phyloP scores from a whole-genome alignment of 2,797 vertebrate species.

The Protosalanx chinensis region DNA sequence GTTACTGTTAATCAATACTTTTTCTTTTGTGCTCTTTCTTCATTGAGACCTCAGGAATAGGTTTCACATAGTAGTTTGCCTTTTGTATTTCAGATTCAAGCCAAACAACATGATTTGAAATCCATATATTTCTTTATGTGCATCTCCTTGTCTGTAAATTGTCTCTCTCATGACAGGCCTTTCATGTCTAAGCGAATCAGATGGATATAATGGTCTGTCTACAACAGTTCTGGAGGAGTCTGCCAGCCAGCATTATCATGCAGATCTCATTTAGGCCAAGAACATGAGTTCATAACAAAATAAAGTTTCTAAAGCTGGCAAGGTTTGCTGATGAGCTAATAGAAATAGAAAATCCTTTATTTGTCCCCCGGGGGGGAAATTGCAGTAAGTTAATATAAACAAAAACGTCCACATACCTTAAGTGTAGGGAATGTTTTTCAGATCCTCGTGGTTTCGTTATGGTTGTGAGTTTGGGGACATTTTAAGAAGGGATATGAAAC shows the following conservation, averaged over 20 bases:
- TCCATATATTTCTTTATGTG: constrained; percentile 54
- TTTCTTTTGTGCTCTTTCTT: no score
- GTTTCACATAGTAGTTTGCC: background rate
- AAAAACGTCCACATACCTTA: no score
- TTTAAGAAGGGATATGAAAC: constrained; percentile 20
- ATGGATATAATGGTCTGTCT: constrained; percentile 45
- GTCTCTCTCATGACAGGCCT: constrained; percentile 57
- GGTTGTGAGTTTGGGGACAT: background rate
- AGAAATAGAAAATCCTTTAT: no score
- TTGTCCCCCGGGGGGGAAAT: no score
- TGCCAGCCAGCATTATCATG: constrained; percentile 11
- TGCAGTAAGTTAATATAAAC: no score
- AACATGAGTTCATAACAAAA: background rate
- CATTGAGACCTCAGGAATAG: no score
- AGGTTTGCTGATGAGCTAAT: no score
- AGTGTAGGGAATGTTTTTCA: no score
- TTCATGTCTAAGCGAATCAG: constrained; percentile 64
- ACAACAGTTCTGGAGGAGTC: constrained; percentile 37
- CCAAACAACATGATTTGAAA: constrained; percentile 65
- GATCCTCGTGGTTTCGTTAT: background rate
- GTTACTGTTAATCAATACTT: no score
- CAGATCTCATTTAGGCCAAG: background rate
- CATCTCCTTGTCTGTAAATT: constrained; percentile 67
- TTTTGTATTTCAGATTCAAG: constrained; percentile 52
- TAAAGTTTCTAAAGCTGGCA: background rate